phyloP scores from a whole-genome alignment of 1,140 invertebrate genomes.

The Drosophila burlai region DNA sequence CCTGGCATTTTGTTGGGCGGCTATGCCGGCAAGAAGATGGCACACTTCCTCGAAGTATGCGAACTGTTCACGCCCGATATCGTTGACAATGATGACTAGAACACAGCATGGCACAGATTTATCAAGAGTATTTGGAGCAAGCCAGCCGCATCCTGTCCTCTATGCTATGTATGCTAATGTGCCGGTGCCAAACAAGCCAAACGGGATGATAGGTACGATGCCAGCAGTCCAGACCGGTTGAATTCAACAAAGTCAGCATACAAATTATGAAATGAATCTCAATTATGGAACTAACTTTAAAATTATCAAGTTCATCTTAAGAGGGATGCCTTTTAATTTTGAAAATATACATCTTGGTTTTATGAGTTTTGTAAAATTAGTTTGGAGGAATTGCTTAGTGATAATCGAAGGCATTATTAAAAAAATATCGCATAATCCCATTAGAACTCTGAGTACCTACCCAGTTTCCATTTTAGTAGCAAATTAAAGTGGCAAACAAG shows the following conservation, averaged over 20 bases:
- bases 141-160: slow-evolving; percentile 30
- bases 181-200: slow-evolving; percentile 26
- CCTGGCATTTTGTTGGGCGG: slow-evolving; percentile 50
- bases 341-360: background rate
- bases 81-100: slow-evolving; percentile 38
- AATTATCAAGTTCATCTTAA: background rate
- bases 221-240: slow-evolving; percentile 15
- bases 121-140: slow-evolving; percentile 31
- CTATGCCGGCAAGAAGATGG: slow-evolving; percentile 37
- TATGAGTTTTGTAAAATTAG: background rate
- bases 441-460: background rate
- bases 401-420: background rate
- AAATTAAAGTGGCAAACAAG: background rate
- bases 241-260: background rate
- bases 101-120: slow-evolving; percentile 5
- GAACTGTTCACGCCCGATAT: slow-evolving; percentile 46
- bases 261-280: slow-evolving; percentile 5
- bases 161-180: slow-evolving; percentile 35
- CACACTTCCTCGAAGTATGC: slow-evolving; percentile 47
- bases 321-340: background rate
- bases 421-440: background rate
- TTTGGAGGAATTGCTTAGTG: background rate
- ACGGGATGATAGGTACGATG: slow-evolving; percentile 18
- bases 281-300: background rate
- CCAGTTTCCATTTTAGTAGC: background rate